Evolutionary conservation across 2,797 vertebrate species (phyloP).

Genomic region (Hippopotamyrus pictus): DNA sequence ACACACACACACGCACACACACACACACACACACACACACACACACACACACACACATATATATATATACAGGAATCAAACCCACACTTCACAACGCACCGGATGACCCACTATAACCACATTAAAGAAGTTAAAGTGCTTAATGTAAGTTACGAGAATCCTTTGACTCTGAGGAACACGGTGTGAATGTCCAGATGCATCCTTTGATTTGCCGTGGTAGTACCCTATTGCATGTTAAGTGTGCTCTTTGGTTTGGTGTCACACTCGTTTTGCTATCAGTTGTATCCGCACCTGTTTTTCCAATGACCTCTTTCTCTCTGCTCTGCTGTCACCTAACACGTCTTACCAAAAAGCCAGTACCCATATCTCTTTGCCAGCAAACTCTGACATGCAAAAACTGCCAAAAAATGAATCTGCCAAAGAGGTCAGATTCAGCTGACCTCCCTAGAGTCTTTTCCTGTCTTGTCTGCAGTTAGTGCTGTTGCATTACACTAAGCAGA

Average conservation of each 20-base stretch:
- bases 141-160: neutral
- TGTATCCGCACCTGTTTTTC: conserved; percentile 48
- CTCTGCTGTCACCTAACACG: conserved; percentile 51
- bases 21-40: neutral
- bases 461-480: conserved; percentile 40
- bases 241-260: conserved; percentile 50
- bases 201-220: conserved; percentile 35
- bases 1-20: neutral
- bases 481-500: conserved; percentile 40
- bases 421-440: conserved; percentile 48
- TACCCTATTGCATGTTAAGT: conserved; percentile 54
- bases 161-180: neutral
- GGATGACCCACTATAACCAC: neutral
- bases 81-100: neutral
- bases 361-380: conserved; percentile 47
- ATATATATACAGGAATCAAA: neutral
- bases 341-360: conserved; percentile 49
- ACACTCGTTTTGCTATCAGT: conserved; percentile 55
- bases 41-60: neutral
- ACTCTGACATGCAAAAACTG: conserved; percentile 68
- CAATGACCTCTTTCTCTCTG: conserved; percentile 48
- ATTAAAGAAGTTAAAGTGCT: neutral
- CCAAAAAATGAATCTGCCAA: conserved; percentile 60
- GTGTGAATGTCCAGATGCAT: conserved; percentile 15
- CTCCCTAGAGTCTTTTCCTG: conserved; percentile 50